Percentiles rank a stretch among this genome's conserved stretches.
These are phyloP conservation scores for Colossoma macropomum DNA, from an alignment of 2,113 vertebrate species.

Conservation along the genomic window DNA sequence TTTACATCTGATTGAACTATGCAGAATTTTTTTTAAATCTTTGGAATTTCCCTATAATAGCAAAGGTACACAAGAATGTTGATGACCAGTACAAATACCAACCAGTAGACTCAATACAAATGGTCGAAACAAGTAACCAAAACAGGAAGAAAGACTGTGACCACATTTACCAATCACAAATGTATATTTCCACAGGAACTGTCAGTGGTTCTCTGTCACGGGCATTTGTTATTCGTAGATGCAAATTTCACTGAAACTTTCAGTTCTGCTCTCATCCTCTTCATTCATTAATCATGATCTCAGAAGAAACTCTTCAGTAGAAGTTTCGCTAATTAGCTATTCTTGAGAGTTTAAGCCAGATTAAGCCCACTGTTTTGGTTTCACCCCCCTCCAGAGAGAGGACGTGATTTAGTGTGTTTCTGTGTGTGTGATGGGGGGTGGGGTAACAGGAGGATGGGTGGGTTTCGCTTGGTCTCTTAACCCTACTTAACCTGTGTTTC, in stretches of 20 bases:
- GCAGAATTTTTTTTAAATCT: too few species aligned
- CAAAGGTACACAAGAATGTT: not conserved
- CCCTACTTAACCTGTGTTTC: conserved; percentile 52
- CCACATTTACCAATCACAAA: conserved; percentile 15
- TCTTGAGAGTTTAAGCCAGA: conserved; percentile 12
- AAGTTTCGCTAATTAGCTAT: conserved; percentile 4
- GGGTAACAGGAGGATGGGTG: not conserved
- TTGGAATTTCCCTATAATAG: too few species aligned
- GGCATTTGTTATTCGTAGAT: conserved; percentile 14
- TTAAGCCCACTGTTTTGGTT: conserved; percentile 29
- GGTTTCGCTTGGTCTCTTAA: conserved; percentile 11
- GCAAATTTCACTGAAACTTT: conserved; percentile 10
- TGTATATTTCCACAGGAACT: conserved; percentile 15
- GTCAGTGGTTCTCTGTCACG: conserved; percentile 13
- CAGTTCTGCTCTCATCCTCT: not conserved
- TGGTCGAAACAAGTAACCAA: not conserved
- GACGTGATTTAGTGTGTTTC: not conserved
- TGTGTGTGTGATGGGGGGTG: not conserved
- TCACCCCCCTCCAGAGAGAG: conserved; percentile 20
- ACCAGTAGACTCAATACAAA: not conserved
- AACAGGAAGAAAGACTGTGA: conserved; percentile 18
- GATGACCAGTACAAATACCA: not conserved
- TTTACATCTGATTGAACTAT: too few species aligned
- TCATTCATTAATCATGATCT: not conserved
- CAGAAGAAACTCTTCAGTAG: conserved; percentile 3